Base-by-base conservation (phyloP, 2,888 invertebrate species). In the Andrena flavipes region DNA sequence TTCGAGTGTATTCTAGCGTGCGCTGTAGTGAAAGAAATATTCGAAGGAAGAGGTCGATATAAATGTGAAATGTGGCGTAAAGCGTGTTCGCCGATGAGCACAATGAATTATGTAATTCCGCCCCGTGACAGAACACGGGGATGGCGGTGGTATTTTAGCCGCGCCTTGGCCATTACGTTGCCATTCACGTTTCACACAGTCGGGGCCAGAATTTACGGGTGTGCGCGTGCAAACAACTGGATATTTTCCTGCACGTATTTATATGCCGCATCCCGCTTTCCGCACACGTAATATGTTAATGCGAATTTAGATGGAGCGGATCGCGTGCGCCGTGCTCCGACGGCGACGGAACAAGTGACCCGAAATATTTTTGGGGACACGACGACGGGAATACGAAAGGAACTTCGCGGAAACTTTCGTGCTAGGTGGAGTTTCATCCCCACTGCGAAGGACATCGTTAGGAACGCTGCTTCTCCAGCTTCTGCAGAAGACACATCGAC, bases 231-330 rank as follows among this genome's bases (percentile, higher is more conserved):
- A 82, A 75, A 65, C 68, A 82, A 72, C 71, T 42, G 68, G 72
- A 72, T 72, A 73, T 48, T 76, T 70, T 51, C 56, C 48, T 5
- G 71, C 63, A 20, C 35, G 49, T 68, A 68, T 79, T 71, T 71
- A 63, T 75, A 49, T 65, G 64, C 10, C 33, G 54, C 54, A 82
- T 77, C 68, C 54, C 33, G 59, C 13, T 77, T 84, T 65, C 82
- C 26, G 48, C 48, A 62, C 83, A 82, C 83, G 83, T 83, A 81
- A 71, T 82, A 83, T 82, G 82, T 71, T 82, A 83, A 83, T 83
- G 82, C 67, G 42, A 74, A 63, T 60, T 83, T 67, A 77, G 76
- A 62, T 26, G 67, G 74, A 56, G 70, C 69, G 26, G 26, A 30
- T 42, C 49, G 49, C 62, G 65, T 51, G 10, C 16, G n/a, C 6